These are phyloP conservation scores for Anastrepha obliqua DNA, from an alignment of 1,140 invertebrate genomes.

Conservation along the genomic window DNA sequence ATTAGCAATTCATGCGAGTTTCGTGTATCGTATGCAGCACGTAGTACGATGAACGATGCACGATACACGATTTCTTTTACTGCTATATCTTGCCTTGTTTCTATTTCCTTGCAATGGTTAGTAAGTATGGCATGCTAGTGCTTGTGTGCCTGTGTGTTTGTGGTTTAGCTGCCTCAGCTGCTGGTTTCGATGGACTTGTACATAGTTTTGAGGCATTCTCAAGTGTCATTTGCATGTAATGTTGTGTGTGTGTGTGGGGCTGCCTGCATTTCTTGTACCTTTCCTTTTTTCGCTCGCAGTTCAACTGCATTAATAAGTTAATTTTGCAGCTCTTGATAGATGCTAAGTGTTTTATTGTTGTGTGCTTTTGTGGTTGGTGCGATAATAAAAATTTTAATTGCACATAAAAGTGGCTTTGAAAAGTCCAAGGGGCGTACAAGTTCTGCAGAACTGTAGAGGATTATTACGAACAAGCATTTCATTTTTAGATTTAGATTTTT, in stretches of 20 bases:
- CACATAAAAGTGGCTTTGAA: conserved; percentile 11
- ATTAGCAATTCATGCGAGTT: conserved; percentile 29
- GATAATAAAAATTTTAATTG: conserved; percentile 39
- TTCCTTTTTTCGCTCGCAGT: background rate
- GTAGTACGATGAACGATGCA: no score
- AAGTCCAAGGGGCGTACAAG: background rate
- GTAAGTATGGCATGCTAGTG: background rate
- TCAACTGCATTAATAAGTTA: conserved; percentile 35
- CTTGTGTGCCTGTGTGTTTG: background rate
- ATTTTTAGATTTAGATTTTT: background rate
- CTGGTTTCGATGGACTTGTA: background rate
- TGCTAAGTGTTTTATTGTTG: background rate
- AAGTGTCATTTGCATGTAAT: background rate
- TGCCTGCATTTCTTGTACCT: background rate
- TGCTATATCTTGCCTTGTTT: background rate
- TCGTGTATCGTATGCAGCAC: background rate
- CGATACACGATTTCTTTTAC: background rate
- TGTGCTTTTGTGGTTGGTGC: background rate
- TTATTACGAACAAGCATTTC: background rate
- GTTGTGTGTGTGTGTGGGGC: background rate
- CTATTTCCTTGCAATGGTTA: background rate
- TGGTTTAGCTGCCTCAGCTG: conserved; percentile 8
- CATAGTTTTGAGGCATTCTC: background rate
- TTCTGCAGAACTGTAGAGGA: background rate
- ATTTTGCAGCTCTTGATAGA: background rate